Percentiles rank a stretch among this genome's conserved stretches.
Conservation (phyloP, 2,797 vertebrate species). For the Gambelia wislizenii region DNA sequence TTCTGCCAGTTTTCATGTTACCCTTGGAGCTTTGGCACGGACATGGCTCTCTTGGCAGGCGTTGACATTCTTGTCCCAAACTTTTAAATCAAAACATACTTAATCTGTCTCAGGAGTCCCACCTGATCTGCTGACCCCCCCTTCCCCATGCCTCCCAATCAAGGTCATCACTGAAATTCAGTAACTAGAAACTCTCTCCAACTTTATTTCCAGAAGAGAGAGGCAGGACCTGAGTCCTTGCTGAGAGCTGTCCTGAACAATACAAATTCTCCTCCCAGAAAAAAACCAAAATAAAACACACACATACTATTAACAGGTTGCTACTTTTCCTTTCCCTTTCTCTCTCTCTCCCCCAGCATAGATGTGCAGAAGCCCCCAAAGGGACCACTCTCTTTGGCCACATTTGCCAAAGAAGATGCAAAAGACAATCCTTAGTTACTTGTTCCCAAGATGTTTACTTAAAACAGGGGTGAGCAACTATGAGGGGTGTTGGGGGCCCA, state of each 20-base stretch:
- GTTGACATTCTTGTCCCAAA: background rate
- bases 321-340: background rate
- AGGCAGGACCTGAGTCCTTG: fast-evolving
- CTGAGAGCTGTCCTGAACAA: fast-evolving
- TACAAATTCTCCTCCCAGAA: fast-evolving
- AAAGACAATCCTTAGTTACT: background rate
- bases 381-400: background rate
- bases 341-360: no score
- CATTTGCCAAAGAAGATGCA: background rate
- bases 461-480: background rate
- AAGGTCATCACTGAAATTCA: background rate
- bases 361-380: background rate
- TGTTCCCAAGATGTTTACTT: background rate
- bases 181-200: background rate
- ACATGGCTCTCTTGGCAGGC: background rate
- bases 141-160: background rate
- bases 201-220: background rate
- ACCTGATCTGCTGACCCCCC: no score
- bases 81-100: constrained; percentile 17
- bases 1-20: fast-evolving
- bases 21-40: constrained; percentile 35
- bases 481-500: no score
- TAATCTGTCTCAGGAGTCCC: background rate
- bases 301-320: background rate
- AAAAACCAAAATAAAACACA: no score